These are phyloP conservation scores for Acanthoscelides obtectus DNA, from an alignment of 2,888 invertebrate genomes.

Conservation along the genomic window DNA sequence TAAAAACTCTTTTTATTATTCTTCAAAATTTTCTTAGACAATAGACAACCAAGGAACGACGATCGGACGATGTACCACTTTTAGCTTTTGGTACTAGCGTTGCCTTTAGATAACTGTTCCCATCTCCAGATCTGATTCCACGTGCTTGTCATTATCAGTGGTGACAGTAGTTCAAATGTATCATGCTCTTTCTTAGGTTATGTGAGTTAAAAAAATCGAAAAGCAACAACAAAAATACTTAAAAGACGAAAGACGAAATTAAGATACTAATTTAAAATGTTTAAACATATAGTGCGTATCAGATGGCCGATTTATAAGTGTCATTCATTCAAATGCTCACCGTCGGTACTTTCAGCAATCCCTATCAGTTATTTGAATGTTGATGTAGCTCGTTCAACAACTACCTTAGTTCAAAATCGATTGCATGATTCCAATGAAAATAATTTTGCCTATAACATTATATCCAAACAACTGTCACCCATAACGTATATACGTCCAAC, in stretches of 20 bases:
- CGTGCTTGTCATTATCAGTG: no score
- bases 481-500: conserved; percentile 1
- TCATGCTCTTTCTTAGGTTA: no score
- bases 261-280: conserved; percentile 2
- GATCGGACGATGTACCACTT: no score
- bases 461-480: conserved; percentile 6
- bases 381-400: not conserved
- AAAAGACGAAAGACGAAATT: not conserved
- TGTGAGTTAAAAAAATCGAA: not conserved
- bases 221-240: not conserved
- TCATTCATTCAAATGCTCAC: not conserved
- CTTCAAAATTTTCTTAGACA: no score
- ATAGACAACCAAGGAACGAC: no score
- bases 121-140: no score
- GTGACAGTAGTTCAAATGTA: no score
- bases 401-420: not conserved
- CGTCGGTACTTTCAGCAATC: not conserved
- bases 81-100: no score
- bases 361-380: not conserved
- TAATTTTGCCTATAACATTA: conserved; percentile 17
- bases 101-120: no score
- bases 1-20: no score
- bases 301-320: not conserved
- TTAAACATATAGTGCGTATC: not conserved
- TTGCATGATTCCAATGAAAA: conserved; percentile 13